Percentiles rank a stretch among this genome's conserved stretches.
Conservation (phyloP, 2,888 invertebrate genomes). For the Busseola fusca region DNA sequence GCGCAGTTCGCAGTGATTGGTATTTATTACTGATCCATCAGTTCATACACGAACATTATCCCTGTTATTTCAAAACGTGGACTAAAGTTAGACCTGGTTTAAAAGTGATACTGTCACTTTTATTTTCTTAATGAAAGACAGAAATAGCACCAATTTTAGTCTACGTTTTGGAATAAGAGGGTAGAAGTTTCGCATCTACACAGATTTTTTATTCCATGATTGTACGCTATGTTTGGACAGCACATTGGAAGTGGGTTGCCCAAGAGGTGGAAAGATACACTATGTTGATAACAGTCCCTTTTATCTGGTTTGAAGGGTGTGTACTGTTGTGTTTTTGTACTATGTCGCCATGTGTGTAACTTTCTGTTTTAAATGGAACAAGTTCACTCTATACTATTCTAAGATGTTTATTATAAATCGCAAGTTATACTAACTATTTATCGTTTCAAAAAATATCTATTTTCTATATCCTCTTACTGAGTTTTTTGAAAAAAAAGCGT, state of each 20-base stretch:
- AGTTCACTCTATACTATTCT: not conserved
- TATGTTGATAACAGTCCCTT: slow-evolving; percentile 52
- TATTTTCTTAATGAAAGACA: no score
- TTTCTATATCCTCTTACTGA: not conserved
- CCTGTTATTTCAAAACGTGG: no score
- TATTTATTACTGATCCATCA: not conserved
- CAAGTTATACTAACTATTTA: not conserved
- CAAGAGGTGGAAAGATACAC: slow-evolving; percentile 58
- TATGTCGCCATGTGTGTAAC: not conserved
- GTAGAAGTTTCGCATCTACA: slow-evolving; percentile 17
- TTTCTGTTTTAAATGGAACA: not conserved
- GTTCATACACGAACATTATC: no score
- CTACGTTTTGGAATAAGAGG: no score
- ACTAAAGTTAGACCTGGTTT: no score
- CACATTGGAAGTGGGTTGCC: slow-evolving; percentile 42
- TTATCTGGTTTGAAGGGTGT: slow-evolving; percentile 41
- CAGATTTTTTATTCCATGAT: slow-evolving; percentile 28
- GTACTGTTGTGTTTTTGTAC: slow-evolving; percentile 27
- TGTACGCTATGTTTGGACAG: slow-evolving; percentile 32
- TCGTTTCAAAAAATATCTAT: not conserved
- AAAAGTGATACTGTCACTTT: no score
- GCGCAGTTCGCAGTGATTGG: not conserved
- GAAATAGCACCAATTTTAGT: no score
- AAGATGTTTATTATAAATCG: not conserved
- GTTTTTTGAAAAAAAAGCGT: not conserved